A percentile compares a stretch with the other conserved stretches of the same genome.
These are phyloP conservation scores for Fragariocoptes setiger DNA, from an alignment of 1,140 invertebrate genomes.

Conservation along the genomic window DNA sequence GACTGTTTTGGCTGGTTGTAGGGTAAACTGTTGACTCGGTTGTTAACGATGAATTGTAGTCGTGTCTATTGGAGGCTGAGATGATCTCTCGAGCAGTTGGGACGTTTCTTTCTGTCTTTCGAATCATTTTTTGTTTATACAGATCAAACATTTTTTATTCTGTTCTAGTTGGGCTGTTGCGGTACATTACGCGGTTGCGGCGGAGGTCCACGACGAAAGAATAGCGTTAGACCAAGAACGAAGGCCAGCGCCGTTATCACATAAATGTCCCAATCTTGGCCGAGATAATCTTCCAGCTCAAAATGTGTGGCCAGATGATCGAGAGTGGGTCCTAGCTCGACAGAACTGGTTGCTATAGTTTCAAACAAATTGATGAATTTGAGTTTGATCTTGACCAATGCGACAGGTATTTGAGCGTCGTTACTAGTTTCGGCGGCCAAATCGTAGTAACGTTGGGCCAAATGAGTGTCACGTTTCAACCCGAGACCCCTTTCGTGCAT, in stretches of 20 bases:
- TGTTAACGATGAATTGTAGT: no score
- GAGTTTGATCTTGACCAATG: slow-evolving; percentile 61
- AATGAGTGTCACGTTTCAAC: slow-evolving; percentile 33
- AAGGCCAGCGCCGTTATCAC: slow-evolving; percentile 46
- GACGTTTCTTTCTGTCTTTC: no score
- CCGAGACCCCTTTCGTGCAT: slow-evolving; percentile 96
- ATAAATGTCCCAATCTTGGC: slow-evolving; percentile 76
- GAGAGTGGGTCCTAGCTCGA: slow-evolving; percentile 18
- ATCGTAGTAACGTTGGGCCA: slow-evolving; percentile 76
- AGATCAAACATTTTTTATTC: no score
- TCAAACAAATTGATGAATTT: slow-evolving; percentile 36
- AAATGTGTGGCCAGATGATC: slow-evolving; percentile 22
- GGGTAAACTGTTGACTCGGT: no score
- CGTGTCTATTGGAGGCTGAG: no score
- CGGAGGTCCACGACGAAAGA: no score
- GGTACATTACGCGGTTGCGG: no score
- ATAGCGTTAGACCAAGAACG: slow-evolving; percentile 28
- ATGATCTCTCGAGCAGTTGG: no score
- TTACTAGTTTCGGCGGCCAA: slow-evolving; percentile 68
- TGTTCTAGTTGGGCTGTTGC: no score
- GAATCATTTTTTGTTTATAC: no score
- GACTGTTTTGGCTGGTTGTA: no score
- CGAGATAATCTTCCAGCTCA: slow-evolving; percentile 30
- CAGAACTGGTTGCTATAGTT: slow-evolving; percentile 13
- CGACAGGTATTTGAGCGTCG: slow-evolving; percentile 76